Evolutionary conservation across 2,888 invertebrate species (phyloP), one percentile per base, ranked within the genome.

Genomic region (Plemyria rubiginata): DNA sequence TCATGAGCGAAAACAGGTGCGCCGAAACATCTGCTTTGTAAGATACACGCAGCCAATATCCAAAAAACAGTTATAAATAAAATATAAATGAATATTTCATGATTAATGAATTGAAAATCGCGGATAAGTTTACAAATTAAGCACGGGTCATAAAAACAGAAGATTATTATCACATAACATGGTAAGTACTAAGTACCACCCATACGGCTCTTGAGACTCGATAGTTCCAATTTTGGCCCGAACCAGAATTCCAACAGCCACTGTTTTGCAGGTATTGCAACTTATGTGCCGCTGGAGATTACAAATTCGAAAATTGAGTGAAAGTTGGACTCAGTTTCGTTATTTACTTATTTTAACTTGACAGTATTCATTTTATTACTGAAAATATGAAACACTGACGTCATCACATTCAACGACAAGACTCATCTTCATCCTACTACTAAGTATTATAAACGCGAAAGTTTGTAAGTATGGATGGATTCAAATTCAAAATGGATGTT

Each of bases 1-100:
- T 41, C 45, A 16, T 7, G 49, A 28, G 9, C 15, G 12, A 38
- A 40, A 29, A 48, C 59, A 53, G 59, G 53, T 60, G 60, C 43
- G 40, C 59, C 40, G 49, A 59, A 59, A 53, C 59, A 59, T 59
- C 59, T 59, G 59, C 53, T 53, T 53, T 49, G 48, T 36, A 38
- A 59, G 38, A 22, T 16, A 32, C 29, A 40, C 16, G 29, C 15
- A 43, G 13, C 28, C 52, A 45, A 45, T 11, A 45, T 16, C 16
- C n/a, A 16, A 45, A 45, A 45, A 16, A n/a, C 11, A 45, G 16
- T 16, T 38, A 8, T 1, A 16, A 4, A 15, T 1, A 11, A 43
- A 8, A 9, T 4, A 4, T 13, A 0, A 11, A 43, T 9, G 15
- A 13, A 15, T 43, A 43, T 43, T 13, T 43, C 8, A 8, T 15